Base-by-base conservation (phyloP, 2,797 vertebrate species). In the Gymnoscopelus braueri region DNA sequence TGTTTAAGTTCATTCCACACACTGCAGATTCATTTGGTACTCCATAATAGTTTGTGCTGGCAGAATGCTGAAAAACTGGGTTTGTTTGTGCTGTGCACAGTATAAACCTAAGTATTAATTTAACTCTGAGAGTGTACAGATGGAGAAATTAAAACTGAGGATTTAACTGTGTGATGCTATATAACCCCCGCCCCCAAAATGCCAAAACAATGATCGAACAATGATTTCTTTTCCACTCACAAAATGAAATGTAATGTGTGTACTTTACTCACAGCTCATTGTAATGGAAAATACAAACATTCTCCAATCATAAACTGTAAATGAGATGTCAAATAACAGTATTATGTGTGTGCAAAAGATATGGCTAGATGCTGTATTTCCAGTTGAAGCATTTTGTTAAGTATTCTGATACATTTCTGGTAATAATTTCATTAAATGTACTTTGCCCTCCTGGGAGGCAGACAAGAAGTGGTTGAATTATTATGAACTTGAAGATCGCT, bases 261-360 rank as follows among this genome's bases (percentile, higher is more conserved):
- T 85, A 48, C 71, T 88, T 85, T 77, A 79, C 80, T 75, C 85
- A 84, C 85, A 48, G 65, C 35, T 65, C 35, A 80, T 85, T 87
- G 82, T 57, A 35, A 65, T 65, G 60, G 29, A 44, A 66, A 81
- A 77, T 67, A 57, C 65, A 80, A 75, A 68, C 75, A 74, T 81
- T 78, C 77, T 89, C 83, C 86, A 89, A 88, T 86, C 78, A 68
- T 77, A 58, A 87, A 77, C 83, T 88, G 87, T 92, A 88, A 81
- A 89, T 88, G 86, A 88, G 84, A 91, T 87, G 86, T 90, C 83
- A 88, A 19, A 82, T 78, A 82, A 87, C 86, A 89, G 91, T 93
- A 88, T 92, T 93, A 85, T 65, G 78, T 90, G 83, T 85, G 84
- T 88, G 84, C 86, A 83, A 87, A 81, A 78, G 74, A 82, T 78